Conservation (phyloP, 92 coral and sea anemone genomes). For the Montipora capitata region DNA sequence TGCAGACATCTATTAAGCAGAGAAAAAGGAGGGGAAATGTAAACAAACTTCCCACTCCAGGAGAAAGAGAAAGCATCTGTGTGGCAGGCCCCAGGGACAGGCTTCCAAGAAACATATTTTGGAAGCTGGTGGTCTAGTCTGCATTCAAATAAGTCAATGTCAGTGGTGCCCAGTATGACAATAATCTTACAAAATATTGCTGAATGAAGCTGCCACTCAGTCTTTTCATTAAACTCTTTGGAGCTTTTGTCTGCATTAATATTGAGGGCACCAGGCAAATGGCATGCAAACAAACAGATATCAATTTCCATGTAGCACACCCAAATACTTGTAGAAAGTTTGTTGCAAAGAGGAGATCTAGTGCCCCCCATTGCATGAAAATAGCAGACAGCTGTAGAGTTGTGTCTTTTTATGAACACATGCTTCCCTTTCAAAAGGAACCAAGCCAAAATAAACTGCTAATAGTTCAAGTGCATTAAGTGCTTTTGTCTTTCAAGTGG, state of each 20-base stretch:
- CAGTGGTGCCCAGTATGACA: slow-evolving; percentile 26
- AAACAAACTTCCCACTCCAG: slow-evolving; percentile 41
- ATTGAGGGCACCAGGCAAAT: slow-evolving; percentile 66
- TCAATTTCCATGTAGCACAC: slow-evolving; percentile 32
- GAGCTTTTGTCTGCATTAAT: not conserved
- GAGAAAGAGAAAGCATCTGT: slow-evolving; percentile 47
- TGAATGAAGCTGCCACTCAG: slow-evolving; percentile 62
- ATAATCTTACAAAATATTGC: slow-evolving; percentile 35
- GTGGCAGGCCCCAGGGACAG: slow-evolving; percentile 64
- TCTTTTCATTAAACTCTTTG: slow-evolving; percentile 61
- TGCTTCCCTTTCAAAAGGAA: slow-evolving; percentile 10
- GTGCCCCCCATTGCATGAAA: slow-evolving; percentile 65
- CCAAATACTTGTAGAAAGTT: slow-evolving; percentile 41
- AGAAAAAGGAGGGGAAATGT: slow-evolving; percentile 37
- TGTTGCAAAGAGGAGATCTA: slow-evolving; percentile 41
- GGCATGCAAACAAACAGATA: slow-evolving; percentile 65
- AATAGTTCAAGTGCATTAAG: slow-evolving; percentile 1
- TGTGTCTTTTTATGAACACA: slow-evolving; percentile 40
- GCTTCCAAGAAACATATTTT: slow-evolving; percentile 58
- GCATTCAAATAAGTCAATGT: slow-evolving; percentile 46
- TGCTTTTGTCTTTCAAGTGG: slow-evolving; percentile 11
- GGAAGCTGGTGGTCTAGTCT: slow-evolving; percentile 40
- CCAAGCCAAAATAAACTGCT: not conserved
- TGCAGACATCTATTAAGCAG: slow-evolving; percentile 27
- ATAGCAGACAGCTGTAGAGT: slow-evolving; percentile 32